A percentile compares a stretch with the other conserved stretches of the same genome.
phyloP scores from a whole-genome alignment of 2,113 vertebrate species.

The Barbus barbus region DNA sequence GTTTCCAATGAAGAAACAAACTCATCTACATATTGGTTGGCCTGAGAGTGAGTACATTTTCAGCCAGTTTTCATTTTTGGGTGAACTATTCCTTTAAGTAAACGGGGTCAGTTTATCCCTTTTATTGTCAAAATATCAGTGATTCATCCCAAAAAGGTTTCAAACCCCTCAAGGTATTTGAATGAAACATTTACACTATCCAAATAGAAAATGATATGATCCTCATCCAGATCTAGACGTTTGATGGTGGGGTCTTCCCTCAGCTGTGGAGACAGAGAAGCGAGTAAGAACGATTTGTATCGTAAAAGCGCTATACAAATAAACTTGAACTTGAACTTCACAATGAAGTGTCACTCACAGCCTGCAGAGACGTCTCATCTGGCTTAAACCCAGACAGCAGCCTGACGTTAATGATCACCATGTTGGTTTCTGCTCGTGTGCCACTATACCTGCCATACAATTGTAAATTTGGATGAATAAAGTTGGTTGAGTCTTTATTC shows the following conservation, averaged over 20 bases:
- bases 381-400: constrained; percentile 77
- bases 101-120: too few relatives aligned
- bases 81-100: too few relatives aligned
- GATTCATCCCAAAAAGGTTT: too few relatives aligned
- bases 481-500: background rate
- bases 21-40: too few relatives aligned
- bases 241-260: constrained; percentile 61
- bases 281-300: background rate
- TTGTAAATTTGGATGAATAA: too few relatives aligned
- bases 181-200: constrained; percentile 65
- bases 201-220: constrained; percentile 73
- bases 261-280: constrained; percentile 59
- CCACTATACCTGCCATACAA: constrained; percentile 68
- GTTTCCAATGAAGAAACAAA: too few relatives aligned
- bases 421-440: constrained; percentile 75
- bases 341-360: constrained; percentile 71
- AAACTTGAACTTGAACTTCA: too few relatives aligned
- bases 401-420: constrained; percentile 80
- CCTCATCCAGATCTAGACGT: constrained; percentile 69
- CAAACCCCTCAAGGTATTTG: background rate
- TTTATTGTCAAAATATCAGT: background rate
- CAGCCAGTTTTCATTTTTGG: too few relatives aligned
- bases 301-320: too few relatives aligned
- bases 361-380: constrained; percentile 57
- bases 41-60: too few relatives aligned